Evolutionary conservation across 2,888 invertebrate genomes (phyloP), one percentile per base, ranked within the genome.

Genomic region (Lagria hirta): DNA sequence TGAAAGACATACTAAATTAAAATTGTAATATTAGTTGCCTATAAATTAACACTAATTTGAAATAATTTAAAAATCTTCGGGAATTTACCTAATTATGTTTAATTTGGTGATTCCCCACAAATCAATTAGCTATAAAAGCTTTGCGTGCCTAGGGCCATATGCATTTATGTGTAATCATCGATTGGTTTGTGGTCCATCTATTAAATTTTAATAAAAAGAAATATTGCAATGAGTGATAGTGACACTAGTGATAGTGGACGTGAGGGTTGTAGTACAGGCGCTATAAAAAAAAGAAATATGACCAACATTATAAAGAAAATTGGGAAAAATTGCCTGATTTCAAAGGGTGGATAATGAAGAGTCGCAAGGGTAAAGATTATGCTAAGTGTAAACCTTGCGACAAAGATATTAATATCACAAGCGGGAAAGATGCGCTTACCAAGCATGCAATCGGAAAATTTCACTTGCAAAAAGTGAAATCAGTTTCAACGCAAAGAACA

Each of bases 351-450:
- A 4, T 22, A 14, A 5, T 15, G 11, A 29, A 14, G 5, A 29
- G 46, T 35, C 8, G n/a, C 4, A 46, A 46, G 15, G 41, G 41
- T 5, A 17, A 17, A 6, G 27, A 29, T 8, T 46, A 22, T 35
- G 34, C 33, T 8, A 35, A 33, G n/a, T 46, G 41, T 22, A 41
- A 30, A 16, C 13, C 20, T 28, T 46, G 46, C 18, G 17, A 34
- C 24, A 41, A 35, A 26, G 35, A 46, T 15, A 46, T 46, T 22
- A 46, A 34, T 17, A 16, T 46, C 13, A 4, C 33, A 10, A 35
- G 35, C 24, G 46, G 46, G 24, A 46, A 42, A 42, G 46, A 41
- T 35, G 34, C 41, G 16, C 10, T 46, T 10, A 29, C 24, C 7
- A 46, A 42, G 29, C 46, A 46, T 35, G 26, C 17, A 10, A 17